Base-by-base conservation (phyloP, 2,113 vertebrate genomes). In the Nematolebias whitei region DNA sequence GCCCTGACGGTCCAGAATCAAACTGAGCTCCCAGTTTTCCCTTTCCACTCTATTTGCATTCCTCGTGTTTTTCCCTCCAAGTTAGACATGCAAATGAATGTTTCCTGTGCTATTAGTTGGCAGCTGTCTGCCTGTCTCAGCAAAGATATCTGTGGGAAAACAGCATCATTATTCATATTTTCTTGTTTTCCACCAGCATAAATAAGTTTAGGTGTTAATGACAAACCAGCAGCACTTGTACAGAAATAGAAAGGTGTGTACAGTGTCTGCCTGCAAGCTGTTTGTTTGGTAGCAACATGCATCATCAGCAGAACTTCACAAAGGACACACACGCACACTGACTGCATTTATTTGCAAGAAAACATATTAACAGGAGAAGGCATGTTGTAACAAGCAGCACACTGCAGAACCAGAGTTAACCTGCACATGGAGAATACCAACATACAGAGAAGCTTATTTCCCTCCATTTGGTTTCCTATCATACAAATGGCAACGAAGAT, bases 61-160 rank as follows among this genome's bases (percentile, higher is more conserved):
- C 53, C 32, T 53, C 3, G 2, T 13, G 11, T 48, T 45, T 70
- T 69, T 67, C 51, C 59, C 43, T 40, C 49, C 14, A 62, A 57
- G 51, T 83, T 67, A 83, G 83, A 84, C 85, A 47, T 86, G 81
- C 83, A 89, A 88, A 90, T 85, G 76, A 84, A 77, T 72, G 32
- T 54, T 67, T 61, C 70, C 67, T 52, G 52, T 64, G 32, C 60
- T 14, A 54, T 11, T 68, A 43, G 79, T 81, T 79, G 83, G 64
- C 79, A 71, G 83, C 75, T 83, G 82, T 72, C 61, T 26, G 68
- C 43, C 74, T 69, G 64, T 35, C 72, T 74, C 64, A 16, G 60
- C 70, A 53, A 78, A 71, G 72, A 80, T 66, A 82, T 69, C 65
- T 63, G 24, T 56, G 50, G 40, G 53, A 84, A 71, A 79, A 66